Evolutionary conservation across 2,888 invertebrate genomes (phyloP), one percentile per base, ranked within the genome.

Genomic region (Lathronympha strigana): DNA sequence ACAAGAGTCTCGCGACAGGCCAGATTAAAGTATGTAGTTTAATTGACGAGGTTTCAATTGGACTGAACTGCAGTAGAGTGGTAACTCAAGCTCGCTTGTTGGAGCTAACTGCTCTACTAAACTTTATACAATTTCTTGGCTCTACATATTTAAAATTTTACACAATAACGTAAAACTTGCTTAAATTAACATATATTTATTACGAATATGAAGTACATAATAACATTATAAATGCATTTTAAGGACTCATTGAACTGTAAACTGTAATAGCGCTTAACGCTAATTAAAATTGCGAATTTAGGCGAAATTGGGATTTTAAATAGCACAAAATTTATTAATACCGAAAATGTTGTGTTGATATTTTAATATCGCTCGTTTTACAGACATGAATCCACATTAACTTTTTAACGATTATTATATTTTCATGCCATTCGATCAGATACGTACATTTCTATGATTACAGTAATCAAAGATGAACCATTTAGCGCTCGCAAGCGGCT

Each of bases 31-130:
- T 47, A 21, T 60, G 28, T 45, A 36, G 58, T 60, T 63, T 47
- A 64, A 64, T 64, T 60, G 58, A 60, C 53, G 45, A 64, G 58
- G 53, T 53, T 58, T 64, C 64, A 64, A 64, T 64, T 64, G 58
- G 25, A 8, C 58, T 38, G 62, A 57, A 54, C 53, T 60, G 45
- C 58, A 51, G 58, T 58, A 38, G 47, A 60, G 64, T 64, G 66
- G 64, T 63, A 60, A 66, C 68, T 54, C 69, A 23, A 64, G 19
- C 51, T 50, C 25, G 17, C 38, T 17, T n/a, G 17, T n/a, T 28
- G 21, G 53, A 33, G 19, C 31, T 45, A 28, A 40, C 25, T 40
- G 13, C 55, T 28, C 25, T n/a, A 8, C 28, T 28, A 43, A 28
- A 55, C 6, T 55, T 40, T 55, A 31, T 31, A n/a, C 1, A 4